A percentile compares a stretch with the other conserved stretches of the same genome.
Conservation (phyloP, 2,888 invertebrate species). For the Tetragonisca angustula region DNA sequence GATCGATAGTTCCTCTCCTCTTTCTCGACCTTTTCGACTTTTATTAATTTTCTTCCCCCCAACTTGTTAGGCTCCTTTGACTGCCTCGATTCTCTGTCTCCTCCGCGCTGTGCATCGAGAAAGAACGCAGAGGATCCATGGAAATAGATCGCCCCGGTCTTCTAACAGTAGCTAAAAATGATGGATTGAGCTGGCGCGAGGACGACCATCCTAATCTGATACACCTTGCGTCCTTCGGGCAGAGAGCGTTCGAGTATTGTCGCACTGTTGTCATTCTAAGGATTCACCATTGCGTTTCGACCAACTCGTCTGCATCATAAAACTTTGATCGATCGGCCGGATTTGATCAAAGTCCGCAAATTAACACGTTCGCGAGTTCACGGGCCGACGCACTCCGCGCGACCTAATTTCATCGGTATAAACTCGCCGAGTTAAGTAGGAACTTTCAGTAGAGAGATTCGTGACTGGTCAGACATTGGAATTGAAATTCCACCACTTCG, state of each 20-base stretch:
- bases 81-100: neutral
- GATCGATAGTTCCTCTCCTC: conserved; percentile 16
- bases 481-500: neutral
- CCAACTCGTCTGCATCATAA: neutral
- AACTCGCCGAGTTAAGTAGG: neutral
- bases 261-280: conserved; percentile 9
- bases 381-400: neutral
- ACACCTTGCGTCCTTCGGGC: conserved; percentile 21
- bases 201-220: conserved; percentile 45
- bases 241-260: conserved; percentile 21
- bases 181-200: conserved; percentile 37
- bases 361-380: neutral
- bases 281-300: neutral
- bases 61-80: conserved; percentile 5
- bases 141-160: conserved; percentile 61
- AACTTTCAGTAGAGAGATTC: neutral
- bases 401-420: neutral
- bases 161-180: conserved; percentile 17
- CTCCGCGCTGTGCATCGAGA: too few relatives aligned
- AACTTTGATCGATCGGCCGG: neutral
- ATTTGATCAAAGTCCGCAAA: neutral
- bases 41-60: neutral
- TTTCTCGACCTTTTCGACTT: neutral
- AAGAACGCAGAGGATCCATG: conserved; percentile 44
- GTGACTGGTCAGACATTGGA: neutral